A percentile compares a stretch with the other conserved stretches of the same genome.
Conservation (phyloP, 2,888 invertebrate species). For the Monopis laevigella region DNA sequence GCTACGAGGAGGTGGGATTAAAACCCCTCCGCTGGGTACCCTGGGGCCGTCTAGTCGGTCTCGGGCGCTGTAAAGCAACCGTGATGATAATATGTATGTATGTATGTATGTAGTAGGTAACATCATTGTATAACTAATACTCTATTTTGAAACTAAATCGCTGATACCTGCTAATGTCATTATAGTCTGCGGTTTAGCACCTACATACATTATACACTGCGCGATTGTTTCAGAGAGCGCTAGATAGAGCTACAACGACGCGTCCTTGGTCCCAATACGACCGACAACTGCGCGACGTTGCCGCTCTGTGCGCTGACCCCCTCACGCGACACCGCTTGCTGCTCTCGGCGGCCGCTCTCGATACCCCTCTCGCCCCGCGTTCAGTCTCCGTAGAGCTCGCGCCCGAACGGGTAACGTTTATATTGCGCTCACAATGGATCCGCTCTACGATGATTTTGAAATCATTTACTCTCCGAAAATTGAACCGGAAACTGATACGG, state of each 20-base stretch:
- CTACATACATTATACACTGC: slow-evolving; percentile 24
- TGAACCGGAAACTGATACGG: slow-evolving; percentile 39
- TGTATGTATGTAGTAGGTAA: too few species aligned
- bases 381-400: slow-evolving; percentile 60
- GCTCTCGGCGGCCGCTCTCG: slow-evolving; percentile 28
- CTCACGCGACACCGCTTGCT: slow-evolving; percentile 50
- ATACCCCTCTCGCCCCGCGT: slow-evolving; percentile 19
- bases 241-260: slow-evolving; percentile 5
- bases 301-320: slow-evolving; percentile 21
- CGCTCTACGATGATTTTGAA: slow-evolving; percentile 41
- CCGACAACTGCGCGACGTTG: slow-evolving; percentile 7
- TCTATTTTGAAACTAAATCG: slow-evolving; percentile 30
- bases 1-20: too few species aligned
- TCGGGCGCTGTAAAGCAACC: too few species aligned
- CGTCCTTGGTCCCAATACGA: background rate
- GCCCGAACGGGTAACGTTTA: slow-evolving; percentile 33
- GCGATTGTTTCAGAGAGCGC: background rate
- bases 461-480: slow-evolving; percentile 36
- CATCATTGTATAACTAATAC: slow-evolving; percentile 26
- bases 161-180: slow-evolving; percentile 40
- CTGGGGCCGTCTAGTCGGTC: too few species aligned
- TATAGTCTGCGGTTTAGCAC: slow-evolving; percentile 28
- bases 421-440: slow-evolving; percentile 36
- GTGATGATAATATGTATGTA: too few species aligned
- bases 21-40: too few species aligned